phyloP scores from a whole-genome alignment of 2,113 vertebrate genomes.

The Ameiurus melas region DNA sequence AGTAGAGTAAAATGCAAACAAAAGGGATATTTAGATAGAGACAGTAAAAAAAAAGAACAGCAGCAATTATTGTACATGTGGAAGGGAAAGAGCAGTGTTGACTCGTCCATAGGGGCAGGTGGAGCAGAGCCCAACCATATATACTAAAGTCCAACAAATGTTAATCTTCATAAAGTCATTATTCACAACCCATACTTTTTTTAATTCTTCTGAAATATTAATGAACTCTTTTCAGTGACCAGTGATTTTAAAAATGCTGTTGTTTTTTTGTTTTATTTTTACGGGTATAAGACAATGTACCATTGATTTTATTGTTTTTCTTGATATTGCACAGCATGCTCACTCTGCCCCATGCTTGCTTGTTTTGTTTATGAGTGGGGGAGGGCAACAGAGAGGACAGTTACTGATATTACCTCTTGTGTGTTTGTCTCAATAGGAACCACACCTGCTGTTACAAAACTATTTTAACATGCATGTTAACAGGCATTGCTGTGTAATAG shows the following conservation, averaged over 20 bases:
- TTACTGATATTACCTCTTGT: not conserved
- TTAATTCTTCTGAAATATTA: not conserved
- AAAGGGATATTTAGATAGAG: slow-evolving; percentile 21
- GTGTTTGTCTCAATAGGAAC: not conserved
- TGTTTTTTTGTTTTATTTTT: not conserved
- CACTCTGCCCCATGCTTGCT: not conserved
- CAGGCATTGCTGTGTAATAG: not conserved
- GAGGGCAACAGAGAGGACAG: no score
- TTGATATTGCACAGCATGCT: not conserved
- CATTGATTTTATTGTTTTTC: not conserved
- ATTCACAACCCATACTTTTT: not conserved
- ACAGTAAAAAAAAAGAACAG: not conserved
- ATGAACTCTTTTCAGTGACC: not conserved
- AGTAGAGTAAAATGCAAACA: slow-evolving; percentile 25
- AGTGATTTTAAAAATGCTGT: not conserved
- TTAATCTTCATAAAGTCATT: not conserved
- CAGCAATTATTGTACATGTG: not conserved
- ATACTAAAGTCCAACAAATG: not conserved
- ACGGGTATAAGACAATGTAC: not conserved
- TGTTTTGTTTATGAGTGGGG: not conserved
- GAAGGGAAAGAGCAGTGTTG: not conserved
- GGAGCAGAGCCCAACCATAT: not conserved
- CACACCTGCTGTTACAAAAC: not conserved
- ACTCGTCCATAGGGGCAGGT: not conserved
- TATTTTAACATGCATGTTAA: not conserved